Evolutionary conservation across 1,140 invertebrate genomes (phyloP).

Genomic region (Drosophila gunungcola): DNA sequence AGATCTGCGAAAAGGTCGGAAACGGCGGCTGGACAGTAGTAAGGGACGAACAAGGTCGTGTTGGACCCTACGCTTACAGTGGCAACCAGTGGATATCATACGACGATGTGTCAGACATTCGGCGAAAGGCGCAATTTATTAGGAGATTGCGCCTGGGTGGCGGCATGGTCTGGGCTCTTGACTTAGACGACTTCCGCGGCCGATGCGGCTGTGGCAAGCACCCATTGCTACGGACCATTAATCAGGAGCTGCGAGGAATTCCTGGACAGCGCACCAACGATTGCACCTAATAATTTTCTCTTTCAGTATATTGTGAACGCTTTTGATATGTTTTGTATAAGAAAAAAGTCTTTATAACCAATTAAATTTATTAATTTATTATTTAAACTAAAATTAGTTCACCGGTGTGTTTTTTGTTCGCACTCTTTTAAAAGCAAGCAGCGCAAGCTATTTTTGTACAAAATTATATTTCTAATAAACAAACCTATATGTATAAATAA

Average conservation of each 20-base stretch:
- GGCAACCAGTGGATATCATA: conserved; percentile 94
- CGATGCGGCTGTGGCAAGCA: conserved; percentile 88
- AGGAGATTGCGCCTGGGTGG: conserved; percentile 88
- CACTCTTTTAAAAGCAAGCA: no score
- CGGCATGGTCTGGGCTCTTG: conserved; percentile 92
- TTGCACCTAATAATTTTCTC: conserved; percentile 67
- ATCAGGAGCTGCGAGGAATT: conserved; percentile 86
- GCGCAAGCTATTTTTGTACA: no score
- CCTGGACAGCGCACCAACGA: conserved; percentile 84
- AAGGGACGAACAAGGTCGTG: conserved; percentile 87
- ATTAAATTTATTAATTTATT: no score
- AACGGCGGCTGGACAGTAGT: conserved; percentile 88
- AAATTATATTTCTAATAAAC: no score
- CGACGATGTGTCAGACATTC: conserved; percentile 89
- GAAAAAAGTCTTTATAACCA: no score
- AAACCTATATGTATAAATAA: no score
- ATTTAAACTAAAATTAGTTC: no score
- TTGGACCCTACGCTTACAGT: conserved; percentile 90
- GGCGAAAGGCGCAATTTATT: conserved; percentile 87
- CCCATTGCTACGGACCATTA: conserved; percentile 87
- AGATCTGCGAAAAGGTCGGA: conserved; percentile 89
- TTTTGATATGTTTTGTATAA: no score
- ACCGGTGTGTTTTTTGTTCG: no score
- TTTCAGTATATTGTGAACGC: no score
- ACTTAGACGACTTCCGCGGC: conserved; percentile 90